These are phyloP conservation scores for Dissostichus mawsoni DNA, from an alignment of 2,113 vertebrate genomes.

Conservation along the genomic window DNA sequence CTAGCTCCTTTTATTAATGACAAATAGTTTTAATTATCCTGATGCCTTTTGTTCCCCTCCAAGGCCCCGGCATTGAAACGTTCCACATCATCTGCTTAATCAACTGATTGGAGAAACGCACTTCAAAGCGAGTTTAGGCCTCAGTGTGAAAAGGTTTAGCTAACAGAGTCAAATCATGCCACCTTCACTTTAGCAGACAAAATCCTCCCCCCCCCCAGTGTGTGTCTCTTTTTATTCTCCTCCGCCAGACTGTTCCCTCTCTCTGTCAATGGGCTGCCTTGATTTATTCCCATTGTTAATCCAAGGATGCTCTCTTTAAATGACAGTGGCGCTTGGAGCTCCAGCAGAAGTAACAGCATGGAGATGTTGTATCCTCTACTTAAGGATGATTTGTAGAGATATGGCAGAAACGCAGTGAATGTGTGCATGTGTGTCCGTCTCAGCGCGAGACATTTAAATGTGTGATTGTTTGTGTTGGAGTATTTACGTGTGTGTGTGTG, in stretches of 20 bases:
- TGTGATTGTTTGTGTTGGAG: slow-evolving; percentile 38
- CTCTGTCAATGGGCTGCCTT: slow-evolving; percentile 30
- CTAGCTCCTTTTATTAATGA: slow-evolving; percentile 61
- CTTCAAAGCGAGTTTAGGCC: slow-evolving; percentile 61
- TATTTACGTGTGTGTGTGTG: slow-evolving; percentile 1
- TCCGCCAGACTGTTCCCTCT: slow-evolving; percentile 29
- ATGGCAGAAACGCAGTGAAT: slow-evolving; percentile 40
- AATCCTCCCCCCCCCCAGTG: slow-evolving; percentile 28
- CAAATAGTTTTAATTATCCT: slow-evolving; percentile 76
- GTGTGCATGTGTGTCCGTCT: slow-evolving; percentile 27
- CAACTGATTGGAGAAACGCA: slow-evolving; percentile 54
- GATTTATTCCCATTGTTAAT: slow-evolving; percentile 57
- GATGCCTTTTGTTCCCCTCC: slow-evolving; percentile 70
- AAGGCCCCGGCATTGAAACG: slow-evolving; percentile 57
- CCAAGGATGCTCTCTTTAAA: slow-evolving; percentile 36
- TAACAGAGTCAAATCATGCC: slow-evolving; percentile 68
- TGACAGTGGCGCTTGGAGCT: slow-evolving; percentile 17
- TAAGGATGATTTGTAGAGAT: slow-evolving; percentile 48
- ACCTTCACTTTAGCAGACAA: slow-evolving; percentile 49
- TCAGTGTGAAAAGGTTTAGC: slow-evolving; percentile 62
- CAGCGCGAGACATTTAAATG: slow-evolving; percentile 24
- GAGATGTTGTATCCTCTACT: slow-evolving; percentile 40
- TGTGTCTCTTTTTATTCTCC: slow-evolving; percentile 43
- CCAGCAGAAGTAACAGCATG: slow-evolving; percentile 22
- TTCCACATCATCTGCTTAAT: slow-evolving; percentile 73